A percentile compares a stretch with the other conserved stretches of the same genome.
These are phyloP conservation scores for Melanotaenia pygmaea DNA, from an alignment of 2,797 vertebrate species.

Conservation along the genomic window DNA sequence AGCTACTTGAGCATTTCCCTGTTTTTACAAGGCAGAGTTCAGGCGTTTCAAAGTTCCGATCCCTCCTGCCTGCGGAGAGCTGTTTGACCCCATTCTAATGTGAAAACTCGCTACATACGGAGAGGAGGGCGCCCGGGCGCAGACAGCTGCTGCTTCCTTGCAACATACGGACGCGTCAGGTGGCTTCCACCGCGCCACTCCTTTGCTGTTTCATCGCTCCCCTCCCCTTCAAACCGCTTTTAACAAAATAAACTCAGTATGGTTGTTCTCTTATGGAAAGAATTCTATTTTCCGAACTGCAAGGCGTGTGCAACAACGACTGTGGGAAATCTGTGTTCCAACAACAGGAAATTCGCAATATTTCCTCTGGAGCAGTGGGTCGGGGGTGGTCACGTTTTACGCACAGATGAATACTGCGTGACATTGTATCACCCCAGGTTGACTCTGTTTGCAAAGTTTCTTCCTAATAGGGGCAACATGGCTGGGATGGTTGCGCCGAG, in stretches of 20 bases:
- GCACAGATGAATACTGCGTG: slow-evolving; percentile 1
- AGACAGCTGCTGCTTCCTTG: slow-evolving; percentile 29
- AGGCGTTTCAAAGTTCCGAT: slow-evolving; percentile 57
- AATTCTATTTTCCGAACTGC: slow-evolving; percentile 34
- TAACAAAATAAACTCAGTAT: slow-evolving; percentile 50
- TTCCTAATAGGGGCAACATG: slow-evolving; percentile 49
- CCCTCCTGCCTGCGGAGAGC: slow-evolving; percentile 28
- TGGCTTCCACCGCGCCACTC: slow-evolving; percentile 47
- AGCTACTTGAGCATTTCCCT: slow-evolving; percentile 72
- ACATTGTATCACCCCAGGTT: slow-evolving; percentile 1
- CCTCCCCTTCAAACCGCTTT: slow-evolving; percentile 21
- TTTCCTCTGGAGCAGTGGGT: slow-evolving; percentile 61
- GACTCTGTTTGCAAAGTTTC: background rate
- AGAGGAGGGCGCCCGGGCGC: slow-evolving; percentile 14
- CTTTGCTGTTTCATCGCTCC: slow-evolving; percentile 9
- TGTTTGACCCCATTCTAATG: slow-evolving; percentile 42
- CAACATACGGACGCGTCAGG: slow-evolving; percentile 49
- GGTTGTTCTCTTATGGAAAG: slow-evolving; percentile 49
- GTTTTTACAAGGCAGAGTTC: slow-evolving; percentile 58
- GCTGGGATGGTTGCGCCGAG: slow-evolving; percentile 15
- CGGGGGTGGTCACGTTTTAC: slow-evolving; percentile 15
- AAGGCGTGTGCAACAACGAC: slow-evolving; percentile 34
- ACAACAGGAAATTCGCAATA: slow-evolving; percentile 75
- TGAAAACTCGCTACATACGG: slow-evolving; percentile 28
- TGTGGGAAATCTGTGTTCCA: slow-evolving; percentile 60